phyloP scores from a whole-genome alignment of 2,113 vertebrate species.

The Perccottus glenii region DNA sequence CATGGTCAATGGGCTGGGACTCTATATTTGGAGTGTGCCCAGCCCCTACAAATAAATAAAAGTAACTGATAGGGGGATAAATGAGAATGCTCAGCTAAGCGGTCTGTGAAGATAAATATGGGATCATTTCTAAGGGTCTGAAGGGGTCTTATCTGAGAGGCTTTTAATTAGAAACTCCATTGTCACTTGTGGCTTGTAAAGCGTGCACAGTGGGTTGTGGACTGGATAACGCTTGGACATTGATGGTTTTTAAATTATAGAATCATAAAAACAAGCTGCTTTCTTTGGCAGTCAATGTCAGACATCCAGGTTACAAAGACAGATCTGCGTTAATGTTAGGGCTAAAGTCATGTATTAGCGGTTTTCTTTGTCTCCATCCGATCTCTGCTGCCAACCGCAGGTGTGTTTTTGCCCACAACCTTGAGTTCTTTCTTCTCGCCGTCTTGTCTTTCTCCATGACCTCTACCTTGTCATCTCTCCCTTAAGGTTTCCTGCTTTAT shows the following conservation, averaged over 20 bases:
- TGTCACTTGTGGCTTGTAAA: conserved; percentile 10
- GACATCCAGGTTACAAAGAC: no score
- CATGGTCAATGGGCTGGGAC: conserved; percentile 63
- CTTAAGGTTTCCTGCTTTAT: conserved; percentile 36
- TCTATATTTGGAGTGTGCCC: conserved; percentile 83
- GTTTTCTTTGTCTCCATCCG: conserved; percentile 9
- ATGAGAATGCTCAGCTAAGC: conserved; percentile 37
- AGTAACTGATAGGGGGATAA: conserved; percentile 61
- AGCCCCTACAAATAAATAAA: conserved; percentile 74
- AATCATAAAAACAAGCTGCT: no score
- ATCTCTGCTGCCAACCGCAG: conserved; percentile 28
- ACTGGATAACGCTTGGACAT: not conserved
- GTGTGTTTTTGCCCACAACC: conserved; percentile 10
- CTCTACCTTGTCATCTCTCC: conserved; percentile 32
- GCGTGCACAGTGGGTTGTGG: not conserved
- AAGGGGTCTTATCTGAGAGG: no score
- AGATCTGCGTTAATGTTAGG: no score
- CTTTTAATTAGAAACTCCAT: conserved; percentile 24
- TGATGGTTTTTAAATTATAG: not conserved
- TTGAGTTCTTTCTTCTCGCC: conserved; percentile 26
- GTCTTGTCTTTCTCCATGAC: conserved; percentile 54
- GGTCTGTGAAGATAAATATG: conserved; percentile 24
- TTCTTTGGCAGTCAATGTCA: no score
- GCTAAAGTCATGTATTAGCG: no score
- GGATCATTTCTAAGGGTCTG: conserved; percentile 5